A percentile compares a stretch with the other conserved stretches of the same genome.
Conservation (phyloP, 2,888 invertebrate species). For the Ectobius pallidus region DNA sequence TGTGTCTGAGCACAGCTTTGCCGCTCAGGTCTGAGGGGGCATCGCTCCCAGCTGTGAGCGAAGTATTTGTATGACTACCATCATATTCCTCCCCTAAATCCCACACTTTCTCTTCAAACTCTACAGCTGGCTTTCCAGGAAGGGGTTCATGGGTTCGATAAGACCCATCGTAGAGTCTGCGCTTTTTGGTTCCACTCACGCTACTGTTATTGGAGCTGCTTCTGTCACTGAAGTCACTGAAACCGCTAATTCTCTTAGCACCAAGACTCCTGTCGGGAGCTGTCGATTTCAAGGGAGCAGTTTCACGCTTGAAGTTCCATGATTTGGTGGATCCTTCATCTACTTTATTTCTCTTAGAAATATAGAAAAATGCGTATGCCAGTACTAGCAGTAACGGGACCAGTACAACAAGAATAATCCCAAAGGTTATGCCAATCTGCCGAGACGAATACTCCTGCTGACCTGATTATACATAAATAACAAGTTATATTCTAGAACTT, state of each 20-base stretch:
- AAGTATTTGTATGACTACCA: slow-evolving; percentile 49
- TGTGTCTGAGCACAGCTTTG: slow-evolving; percentile 18
- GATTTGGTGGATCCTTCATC: slow-evolving; percentile 34
- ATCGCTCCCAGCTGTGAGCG: slow-evolving; percentile 19
- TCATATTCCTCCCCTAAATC: slow-evolving; percentile 72
- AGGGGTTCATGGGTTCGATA: slow-evolving; percentile 87
- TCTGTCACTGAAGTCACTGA: slow-evolving; percentile 7
- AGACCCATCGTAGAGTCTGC: slow-evolving; percentile 77
- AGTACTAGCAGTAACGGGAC: slow-evolving; percentile 64
- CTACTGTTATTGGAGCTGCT: slow-evolving; percentile 28
- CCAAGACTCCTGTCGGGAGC: background rate
- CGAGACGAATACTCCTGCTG: slow-evolving; percentile 67
- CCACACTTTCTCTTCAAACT: slow-evolving; percentile 82
- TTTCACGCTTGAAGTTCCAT: slow-evolving; percentile 30
- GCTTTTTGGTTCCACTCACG: slow-evolving; percentile 60
- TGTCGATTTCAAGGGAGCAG: background rate
- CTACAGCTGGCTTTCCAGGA: slow-evolving; percentile 72
- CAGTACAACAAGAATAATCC: slow-evolving; percentile 73
- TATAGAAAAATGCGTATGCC: slow-evolving; percentile 65
- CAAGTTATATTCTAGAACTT: no score
- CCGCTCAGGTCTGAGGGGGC: slow-evolving; percentile 34
- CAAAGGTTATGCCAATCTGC: slow-evolving; percentile 74
- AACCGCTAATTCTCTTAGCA: background rate
- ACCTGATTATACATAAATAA: slow-evolving; percentile 49
- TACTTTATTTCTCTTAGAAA: slow-evolving; percentile 9